Evolutionary conservation across 1,140 invertebrate genomes (phyloP), one percentile per base, ranked within the genome.

Genomic region (Arion vulgaris): DNA sequence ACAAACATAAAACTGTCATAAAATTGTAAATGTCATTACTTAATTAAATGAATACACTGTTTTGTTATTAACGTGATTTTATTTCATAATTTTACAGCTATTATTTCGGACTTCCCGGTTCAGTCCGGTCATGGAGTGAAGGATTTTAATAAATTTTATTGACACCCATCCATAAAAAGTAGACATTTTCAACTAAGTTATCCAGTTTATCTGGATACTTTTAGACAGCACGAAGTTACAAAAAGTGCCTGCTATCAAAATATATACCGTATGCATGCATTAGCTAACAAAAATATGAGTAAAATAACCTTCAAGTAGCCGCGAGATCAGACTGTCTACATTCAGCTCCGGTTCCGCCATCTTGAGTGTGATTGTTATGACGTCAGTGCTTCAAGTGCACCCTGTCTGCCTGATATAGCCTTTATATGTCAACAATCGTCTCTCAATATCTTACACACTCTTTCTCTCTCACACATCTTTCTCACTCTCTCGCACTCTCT

Each of bases 331-430:
- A 94, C 95, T 97, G 94, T 98, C 97, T 94, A 98, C 96, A 95
- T 98, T 97, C 92, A 98, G 94, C 93, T 98, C 97, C 85, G 94
- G 94, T 93, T 98, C 97, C 94, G 96, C 96, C 96, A 97, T 97
- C 86, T 88, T 91, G 75, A 38, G 39, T 32, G 68, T 71, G 66
- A 68, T 66, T 39, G 34, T 32, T 36, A 72, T 86, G 83, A 87
- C 84, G 85, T 86, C 85, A 86, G 19, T 13, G 45, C 75, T 78
- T 9, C 28, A 28, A 66, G 62, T 66, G 62, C 62, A 57, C 53
- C 23, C 19, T 9, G n/a, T n/a, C n/a, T n/a, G n/a, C n/a, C n/a
- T n/a, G n/a, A n/a, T n/a, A n/a, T n/a, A n/a, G n/a, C n/a, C n/a
- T n/a, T n/a, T n/a, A n/a, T n/a, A n/a, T n/a, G n/a, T n/a, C n/a